Conservation (phyloP, 2,113 vertebrate species). For the Nyctibius bracteatus region DNA sequence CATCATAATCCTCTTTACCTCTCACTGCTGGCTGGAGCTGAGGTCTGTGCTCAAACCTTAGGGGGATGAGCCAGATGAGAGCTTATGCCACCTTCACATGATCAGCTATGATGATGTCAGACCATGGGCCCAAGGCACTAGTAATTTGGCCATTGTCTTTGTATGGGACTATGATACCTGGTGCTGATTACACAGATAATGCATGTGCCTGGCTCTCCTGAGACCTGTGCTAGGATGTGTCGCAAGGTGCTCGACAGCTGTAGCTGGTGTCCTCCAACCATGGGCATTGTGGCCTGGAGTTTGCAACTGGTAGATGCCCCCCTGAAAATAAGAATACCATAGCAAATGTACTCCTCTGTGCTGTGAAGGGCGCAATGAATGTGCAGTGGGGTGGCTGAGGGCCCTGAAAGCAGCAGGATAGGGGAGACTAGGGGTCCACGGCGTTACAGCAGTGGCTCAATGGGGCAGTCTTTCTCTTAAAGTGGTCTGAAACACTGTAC, state of each 20-base stretch:
- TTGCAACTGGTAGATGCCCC: background rate
- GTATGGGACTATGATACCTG: background rate
- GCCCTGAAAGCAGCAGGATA: background rate
- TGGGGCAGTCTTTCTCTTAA: background rate
- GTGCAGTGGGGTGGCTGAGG: background rate
- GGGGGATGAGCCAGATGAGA: background rate
- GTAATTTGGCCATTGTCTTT: background rate
- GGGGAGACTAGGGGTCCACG: background rate
- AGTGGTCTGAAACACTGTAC: background rate
- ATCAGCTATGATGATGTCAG: background rate
- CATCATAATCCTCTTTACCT: background rate
- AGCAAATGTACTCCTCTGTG: background rate
- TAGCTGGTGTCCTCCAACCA: background rate
- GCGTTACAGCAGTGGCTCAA: background rate
- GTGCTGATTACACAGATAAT: background rate
- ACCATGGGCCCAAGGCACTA: accelerated
- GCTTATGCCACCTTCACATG: background rate
- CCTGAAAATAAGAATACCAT: background rate
- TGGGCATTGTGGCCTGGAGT: background rate
- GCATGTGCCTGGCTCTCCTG: background rate
- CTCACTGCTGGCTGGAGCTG: background rate
- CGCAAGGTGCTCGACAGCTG: accelerated
- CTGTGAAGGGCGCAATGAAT: background rate
- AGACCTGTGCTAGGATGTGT: background rate
- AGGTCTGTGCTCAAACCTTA: background rate